Evolutionary conservation across 2,113 vertebrate species (phyloP), one percentile per base, ranked within the genome.

Genomic region (Python bivittatus): DNA sequence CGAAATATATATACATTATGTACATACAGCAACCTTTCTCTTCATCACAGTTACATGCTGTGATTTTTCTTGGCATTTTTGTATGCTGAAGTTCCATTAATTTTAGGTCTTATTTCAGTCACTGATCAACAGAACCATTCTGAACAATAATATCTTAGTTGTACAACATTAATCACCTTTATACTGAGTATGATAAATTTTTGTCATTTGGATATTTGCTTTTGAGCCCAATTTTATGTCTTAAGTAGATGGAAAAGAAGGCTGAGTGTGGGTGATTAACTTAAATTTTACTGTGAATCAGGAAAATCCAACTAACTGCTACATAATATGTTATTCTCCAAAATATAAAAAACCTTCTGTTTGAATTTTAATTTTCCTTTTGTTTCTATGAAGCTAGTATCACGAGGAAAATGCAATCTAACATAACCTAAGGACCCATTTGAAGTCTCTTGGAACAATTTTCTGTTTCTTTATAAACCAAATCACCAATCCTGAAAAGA

Each of bases 351-450:
- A 22, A 57, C 48, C 7, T 48, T 83, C 79, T 93, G 58, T 90
- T 95, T 92, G 89, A 95, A 4, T 53, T 44, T 44, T 88, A 2
- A n/a, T 44, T 27, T 58, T 88, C 12, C 22, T 20, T 92, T 85
- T 60, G 87, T 88, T 88, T 96, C 96, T 94, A 38, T 89, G 93
- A 84, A 90, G 83, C 56, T 95, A 90, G 91, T 60, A 93, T 92
- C 92, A 94, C 83, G 29, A 94, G 94, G 95, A 58, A 95, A 92
- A 93, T 48, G 56, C 91, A 53, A 93, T 54, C 53, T 33, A 92
- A 91, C 84, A 88, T 42, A 92, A 64, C 90, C 57, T 17, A 89
- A 96, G 87, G 88, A 93, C 57, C 94, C 85, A 91, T 87, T 91
- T 93, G 5, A 58, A 88, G 86, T 86, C 93, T 88, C 84, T 93